phyloP scores from a whole-genome alignment of 2,113 vertebrate genomes.

The Electrona antarctica region DNA sequence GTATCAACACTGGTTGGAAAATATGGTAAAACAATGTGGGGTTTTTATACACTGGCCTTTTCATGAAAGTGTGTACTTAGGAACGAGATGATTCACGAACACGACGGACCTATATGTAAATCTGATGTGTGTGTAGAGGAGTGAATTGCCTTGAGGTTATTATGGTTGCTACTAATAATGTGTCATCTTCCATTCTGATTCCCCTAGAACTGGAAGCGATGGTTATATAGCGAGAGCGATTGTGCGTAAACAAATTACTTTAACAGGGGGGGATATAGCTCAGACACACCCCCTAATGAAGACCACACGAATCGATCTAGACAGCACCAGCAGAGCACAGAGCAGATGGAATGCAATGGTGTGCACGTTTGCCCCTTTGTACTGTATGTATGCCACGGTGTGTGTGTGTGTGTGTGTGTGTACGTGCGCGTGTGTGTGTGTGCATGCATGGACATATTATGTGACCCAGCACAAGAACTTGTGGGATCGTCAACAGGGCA shows the following conservation, averaged over 20 bases:
- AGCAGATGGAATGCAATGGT: background rate
- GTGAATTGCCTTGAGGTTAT: background rate
- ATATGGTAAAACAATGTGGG: slow-evolving; percentile 14
- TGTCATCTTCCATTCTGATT: slow-evolving; percentile 11
- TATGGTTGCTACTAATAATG: too few species aligned
- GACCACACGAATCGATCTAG: slow-evolving; percentile 58
- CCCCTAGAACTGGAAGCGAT: slow-evolving; percentile 21
- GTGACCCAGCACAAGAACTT: too few species aligned
- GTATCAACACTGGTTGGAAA: slow-evolving; percentile 32
- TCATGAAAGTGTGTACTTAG: slow-evolving; percentile 11
- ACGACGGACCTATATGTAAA: background rate
- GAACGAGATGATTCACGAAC: background rate
- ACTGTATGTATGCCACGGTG: background rate
- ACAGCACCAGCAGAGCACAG: slow-evolving; percentile 64
- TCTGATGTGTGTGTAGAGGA: slow-evolving; percentile 10
- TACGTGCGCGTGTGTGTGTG: too few species aligned
- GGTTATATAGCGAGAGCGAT: slow-evolving; percentile 5
- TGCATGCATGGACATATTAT: too few species aligned
- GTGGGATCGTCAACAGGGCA: too few species aligned
- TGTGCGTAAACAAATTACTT: too few species aligned
- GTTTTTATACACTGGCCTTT: slow-evolving; percentile 56
- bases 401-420: too few species aligned
- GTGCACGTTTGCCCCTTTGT: too few species aligned
- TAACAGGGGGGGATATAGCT: slow-evolving; percentile 14
- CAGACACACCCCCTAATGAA: slow-evolving; percentile 47